These are phyloP conservation scores for Ptilorrhoa leucosticta DNA, from an alignment of 2,113 vertebrate genomes.

Conservation along the genomic window DNA sequence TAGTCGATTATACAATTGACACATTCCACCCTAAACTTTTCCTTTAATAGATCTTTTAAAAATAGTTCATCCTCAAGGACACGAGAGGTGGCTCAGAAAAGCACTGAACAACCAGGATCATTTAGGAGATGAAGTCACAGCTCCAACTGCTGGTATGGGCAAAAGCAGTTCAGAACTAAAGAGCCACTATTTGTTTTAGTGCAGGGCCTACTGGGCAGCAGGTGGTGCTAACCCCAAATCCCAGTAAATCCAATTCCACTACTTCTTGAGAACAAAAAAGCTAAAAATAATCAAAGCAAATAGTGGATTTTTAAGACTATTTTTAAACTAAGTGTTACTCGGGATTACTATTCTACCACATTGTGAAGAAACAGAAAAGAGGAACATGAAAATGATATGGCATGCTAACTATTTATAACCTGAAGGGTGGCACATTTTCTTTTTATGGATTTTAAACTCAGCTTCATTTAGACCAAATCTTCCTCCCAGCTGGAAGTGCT, in stretches of 20 bases:
- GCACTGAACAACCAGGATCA: neutral
- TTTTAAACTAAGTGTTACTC: neutral
- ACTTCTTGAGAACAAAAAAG: neutral
- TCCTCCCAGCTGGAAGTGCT: constrained; percentile 12
- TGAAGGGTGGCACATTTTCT: neutral
- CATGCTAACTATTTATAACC: neutral
- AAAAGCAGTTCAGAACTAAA: neutral
- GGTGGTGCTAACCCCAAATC: neutral
- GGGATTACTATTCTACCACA: neutral
- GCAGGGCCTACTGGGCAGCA: neutral
- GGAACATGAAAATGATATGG: neutral
- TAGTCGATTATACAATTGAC: neutral
- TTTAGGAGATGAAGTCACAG: neutral
- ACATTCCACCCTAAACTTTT: neutral
- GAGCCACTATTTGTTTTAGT: neutral
- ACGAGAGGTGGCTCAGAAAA: neutral
- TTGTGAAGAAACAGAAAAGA: neutral
- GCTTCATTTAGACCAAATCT: constrained; percentile 4
- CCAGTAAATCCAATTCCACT: neutral
- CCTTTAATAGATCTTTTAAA: neutral
- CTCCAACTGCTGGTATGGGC: neutral
- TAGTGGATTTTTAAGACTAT: neutral
- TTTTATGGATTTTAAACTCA: constrained; percentile 16
- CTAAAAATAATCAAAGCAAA: neutral
- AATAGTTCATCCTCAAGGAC: neutral